Evolutionary conservation across 1,140 invertebrate species (phyloP).

Genomic region (Cotesia typhae): DNA sequence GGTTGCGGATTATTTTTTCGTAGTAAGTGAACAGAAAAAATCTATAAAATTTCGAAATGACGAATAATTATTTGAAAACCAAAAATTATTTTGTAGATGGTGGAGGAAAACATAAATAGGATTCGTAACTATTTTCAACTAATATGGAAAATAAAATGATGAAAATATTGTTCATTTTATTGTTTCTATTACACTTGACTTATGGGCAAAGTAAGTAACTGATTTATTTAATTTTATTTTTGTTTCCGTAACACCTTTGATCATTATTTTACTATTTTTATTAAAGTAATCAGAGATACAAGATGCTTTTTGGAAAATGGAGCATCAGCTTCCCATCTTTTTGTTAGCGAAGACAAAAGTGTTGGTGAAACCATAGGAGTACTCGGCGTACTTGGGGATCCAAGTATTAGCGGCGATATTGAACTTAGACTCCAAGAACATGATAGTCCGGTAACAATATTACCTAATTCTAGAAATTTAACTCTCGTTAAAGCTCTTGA

Average conservation of each 20-base stretch:
- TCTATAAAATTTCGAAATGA: too few relatives aligned
- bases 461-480: constrained; percentile 80
- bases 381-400: constrained; percentile 82
- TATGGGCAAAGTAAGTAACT: constrained; percentile 27
- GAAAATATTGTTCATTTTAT: constrained; percentile 24
- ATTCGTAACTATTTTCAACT: constrained; percentile 24
- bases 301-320: constrained; percentile 89
- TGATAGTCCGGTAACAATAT: constrained; percentile 80
- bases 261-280: background rate
- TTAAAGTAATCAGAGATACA: constrained; percentile 73
- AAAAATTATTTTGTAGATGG: constrained; percentile 19
- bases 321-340: constrained; percentile 88
- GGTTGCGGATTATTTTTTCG: background rate
- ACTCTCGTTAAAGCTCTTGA: constrained; percentile 81
- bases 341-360: constrained; percentile 84
- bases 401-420: constrained; percentile 78
- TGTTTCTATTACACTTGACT: constrained; percentile 16
- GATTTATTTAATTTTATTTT: background rate
- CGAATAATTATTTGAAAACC: too few relatives aligned
- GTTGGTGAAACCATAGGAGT: constrained; percentile 82
- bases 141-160: constrained; percentile 28
- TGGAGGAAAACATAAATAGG: constrained; percentile 29
- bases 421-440: constrained; percentile 79
- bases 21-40: background rate
- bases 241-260: background rate